Base-by-base conservation (phyloP, 1,140 invertebrate species). In the Wiebesia pumilae region DNA sequence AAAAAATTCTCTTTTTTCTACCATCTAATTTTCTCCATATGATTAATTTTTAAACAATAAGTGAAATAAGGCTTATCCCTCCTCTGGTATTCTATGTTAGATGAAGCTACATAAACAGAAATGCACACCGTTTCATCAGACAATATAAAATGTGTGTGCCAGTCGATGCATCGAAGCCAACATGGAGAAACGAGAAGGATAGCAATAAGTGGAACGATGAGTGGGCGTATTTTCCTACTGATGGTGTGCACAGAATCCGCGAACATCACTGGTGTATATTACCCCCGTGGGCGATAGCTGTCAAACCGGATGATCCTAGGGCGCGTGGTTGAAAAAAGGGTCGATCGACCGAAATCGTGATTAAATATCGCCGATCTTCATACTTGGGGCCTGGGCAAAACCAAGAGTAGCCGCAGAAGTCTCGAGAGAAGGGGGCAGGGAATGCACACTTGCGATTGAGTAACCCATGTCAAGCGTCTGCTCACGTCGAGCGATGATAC, bases 321-420 rank as follows among this genome's bases (percentile, higher is more conserved):
- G 38, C 33, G 47, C 65, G 51, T n/a, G 19, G 54, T 6, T 58
- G 54, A 12, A 58, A 33, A 69, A 82, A 71, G 71, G 69, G 69
- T 86, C 69, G 83, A 80, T 80, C 62, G 43, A 43, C 65, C 77
- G 85, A 86, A 82, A 87, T 87, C 73, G 81, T 79, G 85, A 87
- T 87, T 87, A 83, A 87, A 82, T 62, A 81, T 27, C 30, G 51
- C 24, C 54, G 84, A 79, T 85, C 83, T 58, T 78, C 82, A 14
- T 40, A n/a, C 65, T n/a, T 47, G 43, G 43, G 43, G 14, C 6
- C 43, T 6, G 43, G 43, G 43, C 2, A 9, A 16, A 54, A 16
- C 9, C 51, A 2, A 54, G 58, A 14, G 62, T 47, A 79, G 51
- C 80, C 62, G 38, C 80, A 21, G 62, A 0, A 19, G 33, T 35